phyloP scores from a whole-genome alignment of 2,113 vertebrate genomes.

The Nibea coibor region DNA sequence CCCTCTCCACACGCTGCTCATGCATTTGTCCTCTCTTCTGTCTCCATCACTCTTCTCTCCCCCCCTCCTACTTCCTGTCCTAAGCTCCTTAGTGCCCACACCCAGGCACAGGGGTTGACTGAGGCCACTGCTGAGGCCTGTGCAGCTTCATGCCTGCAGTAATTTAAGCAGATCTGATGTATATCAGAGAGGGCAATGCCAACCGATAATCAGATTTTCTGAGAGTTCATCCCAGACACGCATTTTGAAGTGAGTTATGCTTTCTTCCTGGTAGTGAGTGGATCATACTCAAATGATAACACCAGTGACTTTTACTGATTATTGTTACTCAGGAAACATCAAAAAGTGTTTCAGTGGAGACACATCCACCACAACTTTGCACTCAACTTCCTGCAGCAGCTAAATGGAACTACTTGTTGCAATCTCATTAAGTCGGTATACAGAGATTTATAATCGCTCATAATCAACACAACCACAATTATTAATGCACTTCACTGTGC shows the following conservation, averaged over 20 bases:
- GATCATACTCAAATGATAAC: background rate
- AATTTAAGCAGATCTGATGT: slow-evolving; percentile 67
- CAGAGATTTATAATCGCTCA: background rate
- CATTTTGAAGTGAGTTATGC: slow-evolving; percentile 38
- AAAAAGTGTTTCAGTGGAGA: background rate
- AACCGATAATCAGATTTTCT: slow-evolving; percentile 55
- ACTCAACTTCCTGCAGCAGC: background rate
- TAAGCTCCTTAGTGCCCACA: slow-evolving; percentile 42
- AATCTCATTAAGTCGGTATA: background rate
- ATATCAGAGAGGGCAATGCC: slow-evolving; percentile 39
- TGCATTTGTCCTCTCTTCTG: background rate
- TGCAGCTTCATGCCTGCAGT: slow-evolving; percentile 55
- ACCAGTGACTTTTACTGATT: background rate
- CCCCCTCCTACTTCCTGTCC: slow-evolving; percentile 26
- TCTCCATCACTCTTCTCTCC: background rate
- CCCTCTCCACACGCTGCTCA: background rate
- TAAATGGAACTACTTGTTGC: background rate
- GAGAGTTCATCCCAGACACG: slow-evolving; percentile 33
- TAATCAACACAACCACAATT: background rate
- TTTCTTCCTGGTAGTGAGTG: slow-evolving; percentile 28
- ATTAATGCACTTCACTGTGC: background rate
- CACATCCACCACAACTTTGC: background rate
- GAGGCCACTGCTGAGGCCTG: slow-evolving; percentile 54
- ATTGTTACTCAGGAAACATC: background rate
- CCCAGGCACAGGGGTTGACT: slow-evolving; percentile 34